phyloP scores from a whole-genome alignment of 2,888 invertebrate species.

The Auanema freiburgensis region DNA sequence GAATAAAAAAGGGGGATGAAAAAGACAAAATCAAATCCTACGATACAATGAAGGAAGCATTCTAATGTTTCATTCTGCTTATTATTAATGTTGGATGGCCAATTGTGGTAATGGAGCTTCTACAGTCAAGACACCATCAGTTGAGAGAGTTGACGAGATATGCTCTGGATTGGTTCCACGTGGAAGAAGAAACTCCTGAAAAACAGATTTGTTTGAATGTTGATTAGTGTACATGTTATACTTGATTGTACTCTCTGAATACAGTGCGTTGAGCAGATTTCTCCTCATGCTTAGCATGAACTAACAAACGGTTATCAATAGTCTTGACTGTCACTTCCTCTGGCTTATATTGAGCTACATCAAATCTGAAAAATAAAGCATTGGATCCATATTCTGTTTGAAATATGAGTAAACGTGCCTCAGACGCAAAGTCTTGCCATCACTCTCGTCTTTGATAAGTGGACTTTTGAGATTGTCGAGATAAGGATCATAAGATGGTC shows the following conservation, averaged over 20 bases:
- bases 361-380: constrained; percentile 71
- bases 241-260: constrained; percentile 90
- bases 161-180: constrained; percentile 94
- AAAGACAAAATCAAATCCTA: background rate
- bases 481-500: constrained; percentile 64
- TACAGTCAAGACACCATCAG: constrained; percentile 92
- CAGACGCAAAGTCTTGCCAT: constrained; percentile 88
- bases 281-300: constrained; percentile 95
- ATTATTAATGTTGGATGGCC: constrained; percentile 54
- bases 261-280: constrained; percentile 93
- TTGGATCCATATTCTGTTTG: background rate
- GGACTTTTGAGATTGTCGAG: constrained; percentile 73
- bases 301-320: constrained; percentile 86
- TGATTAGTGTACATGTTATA: constrained; percentile 16
- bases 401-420: constrained; percentile 66
- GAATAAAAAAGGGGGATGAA: background rate
- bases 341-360: constrained; percentile 89
- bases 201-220: constrained; percentile 1
- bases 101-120: constrained; percentile 85
- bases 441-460: constrained; percentile 88
- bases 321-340: constrained; percentile 95
- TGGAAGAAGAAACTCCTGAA: constrained; percentile 84
- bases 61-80: background rate
- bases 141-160: constrained; percentile 91
- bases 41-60: too few species aligned